phyloP scores from a whole-genome alignment of 2,888 invertebrate species.

The Cephalotes varians region DNA sequence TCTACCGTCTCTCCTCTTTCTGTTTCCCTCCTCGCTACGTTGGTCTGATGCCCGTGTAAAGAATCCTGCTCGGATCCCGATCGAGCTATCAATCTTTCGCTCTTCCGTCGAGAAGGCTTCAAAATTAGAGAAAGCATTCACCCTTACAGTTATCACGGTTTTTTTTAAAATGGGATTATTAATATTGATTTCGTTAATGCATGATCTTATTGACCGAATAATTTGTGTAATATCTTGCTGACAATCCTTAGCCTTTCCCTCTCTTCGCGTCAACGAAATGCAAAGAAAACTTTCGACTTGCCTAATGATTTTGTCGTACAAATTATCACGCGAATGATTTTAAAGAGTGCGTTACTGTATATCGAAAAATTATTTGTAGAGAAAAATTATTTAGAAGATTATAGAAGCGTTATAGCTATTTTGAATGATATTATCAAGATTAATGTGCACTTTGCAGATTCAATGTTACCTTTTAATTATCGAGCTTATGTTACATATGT shows the following conservation, averaged over 20 bases:
- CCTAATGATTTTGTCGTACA: background rate
- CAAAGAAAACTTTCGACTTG: background rate
- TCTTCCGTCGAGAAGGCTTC: constrained; percentile 24
- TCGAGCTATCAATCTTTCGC: constrained; percentile 42
- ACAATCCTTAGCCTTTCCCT: background rate
- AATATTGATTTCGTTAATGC: background rate
- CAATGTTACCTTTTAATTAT: constrained; percentile 35
- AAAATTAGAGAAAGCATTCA: constrained; percentile 27
- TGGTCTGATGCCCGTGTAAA: constrained; percentile 19
- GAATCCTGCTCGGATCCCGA: constrained; percentile 25
- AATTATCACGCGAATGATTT: background rate
- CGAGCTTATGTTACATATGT: constrained; percentile 29
- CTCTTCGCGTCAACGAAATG: background rate
- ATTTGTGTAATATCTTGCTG: background rate
- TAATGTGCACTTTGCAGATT: constrained; percentile 11
- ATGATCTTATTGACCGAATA: background rate
- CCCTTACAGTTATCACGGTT: background rate
- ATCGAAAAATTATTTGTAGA: background rate
- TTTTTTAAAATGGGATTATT: background rate
- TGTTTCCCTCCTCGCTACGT: constrained; percentile 1
- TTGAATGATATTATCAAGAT: background rate
- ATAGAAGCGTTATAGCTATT: background rate
- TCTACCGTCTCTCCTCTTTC: constrained; percentile 46
- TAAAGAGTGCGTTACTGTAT: background rate
- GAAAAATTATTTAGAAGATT: background rate